Evolutionary conservation across 1,140 invertebrate species (phyloP), one percentile per base, ranked within the genome.

Genomic region (Euglossa dilemma): DNA sequence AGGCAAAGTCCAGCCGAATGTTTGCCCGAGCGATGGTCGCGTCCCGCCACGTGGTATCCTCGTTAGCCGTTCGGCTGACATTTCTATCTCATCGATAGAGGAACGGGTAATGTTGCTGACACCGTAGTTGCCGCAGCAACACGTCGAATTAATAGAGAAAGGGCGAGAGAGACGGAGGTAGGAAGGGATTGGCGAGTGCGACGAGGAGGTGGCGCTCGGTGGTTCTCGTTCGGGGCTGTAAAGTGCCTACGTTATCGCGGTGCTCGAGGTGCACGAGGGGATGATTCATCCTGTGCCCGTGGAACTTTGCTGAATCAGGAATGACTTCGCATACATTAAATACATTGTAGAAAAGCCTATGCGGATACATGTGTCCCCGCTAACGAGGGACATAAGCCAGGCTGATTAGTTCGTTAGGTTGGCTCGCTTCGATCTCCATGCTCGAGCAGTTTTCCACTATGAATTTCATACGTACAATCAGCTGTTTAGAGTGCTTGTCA

Each of bases 311-410:
- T 73, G 78, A 80, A 80, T 80, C 78, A 80, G 78, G 69, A 80
- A 73, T 61, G 78, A 73, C 78, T 80, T 59, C 67, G 78, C 78
- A 73, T 80, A 80, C 57, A 72, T 80, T 80, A 73, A 80, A 79
- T n/a, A 59, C 77, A 50, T 71, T 67, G 43, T 43, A 79, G 66
- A 71, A 80, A 72, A 63, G 78, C 54, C 56, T 79, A 25, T 43
- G 28, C 28, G 50, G 63, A 57, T 57, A 57, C 63, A 45, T 54
- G 76, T 45, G 63, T 56, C 23, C 36, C 16, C 14, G 28, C 23
- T 66, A 69, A 57, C 50, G 76, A 78, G 36, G 28, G 11, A 36
- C 75, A 23, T 64, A 23, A 11, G 25, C 11, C 11, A 9, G 56
- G n/a, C 28, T 43, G 75, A 69, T 69, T 66, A 66, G 36, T 66